Base-by-base conservation (phyloP, 2,888 invertebrate genomes). In the Acrocera orbiculus region DNA sequence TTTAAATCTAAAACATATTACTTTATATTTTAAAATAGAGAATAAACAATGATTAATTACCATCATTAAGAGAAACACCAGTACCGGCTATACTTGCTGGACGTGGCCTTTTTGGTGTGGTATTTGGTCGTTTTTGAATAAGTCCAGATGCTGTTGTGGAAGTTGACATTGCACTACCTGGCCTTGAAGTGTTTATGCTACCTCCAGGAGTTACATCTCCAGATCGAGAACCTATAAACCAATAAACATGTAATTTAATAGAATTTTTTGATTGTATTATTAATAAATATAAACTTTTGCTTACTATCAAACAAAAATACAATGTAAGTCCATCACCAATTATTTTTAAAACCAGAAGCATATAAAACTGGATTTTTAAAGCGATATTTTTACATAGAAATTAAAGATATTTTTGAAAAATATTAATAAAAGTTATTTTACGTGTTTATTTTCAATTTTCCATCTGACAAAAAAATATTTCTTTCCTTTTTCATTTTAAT, bases 21-120 rank as follows among this genome's bases (percentile, higher is more conserved):
- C 13, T 17, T 32, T 34, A 33, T 23, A 53, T 52, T n/a, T n/a
- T n/a, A n/a, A n/a, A n/a, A n/a, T 27, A 14, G 25, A 24, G 9
- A 35, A 30, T 30, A 26, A 29, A 10, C 3, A 11, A 11, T 23
- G 26, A 23, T 30, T 24, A 39, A 58, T 61, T 56, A 64, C 63
- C 62, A 52, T 61, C 46, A 54, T 58, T 61, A 33, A 58, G 43
- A 40, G 78, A 73, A 51, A 85, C 76, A 44, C 82, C 83, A 35
- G 85, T 85, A 52, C 82, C 79, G 46, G 81, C 81, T 56, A 83
- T 82, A 62, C 80, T 81, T 49, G 73, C 73, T 46, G 83, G 82
- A 42, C 82, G 71, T 50, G 75, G 83, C 59, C 73, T 76, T 55
- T 73, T 70, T 39, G 70, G 66, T 47, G 66, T 67, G 46, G 67